These are phyloP conservation scores for Helleia helle DNA, from an alignment of 2,888 invertebrate genomes.

Conservation along the genomic window DNA sequence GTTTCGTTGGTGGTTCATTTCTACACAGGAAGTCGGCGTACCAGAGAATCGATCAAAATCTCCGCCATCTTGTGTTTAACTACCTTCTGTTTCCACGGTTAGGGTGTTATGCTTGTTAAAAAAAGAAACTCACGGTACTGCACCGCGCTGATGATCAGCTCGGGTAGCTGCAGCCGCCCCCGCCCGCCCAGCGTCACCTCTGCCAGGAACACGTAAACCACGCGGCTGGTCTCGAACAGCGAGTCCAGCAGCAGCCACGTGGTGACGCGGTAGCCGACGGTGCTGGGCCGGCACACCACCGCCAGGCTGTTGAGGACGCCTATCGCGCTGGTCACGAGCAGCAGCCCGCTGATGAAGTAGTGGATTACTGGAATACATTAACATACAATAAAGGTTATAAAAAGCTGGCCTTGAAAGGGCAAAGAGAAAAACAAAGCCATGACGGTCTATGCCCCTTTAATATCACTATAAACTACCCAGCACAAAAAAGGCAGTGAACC, in stretches of 20 bases:
- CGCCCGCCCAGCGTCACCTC: conserved; percentile 48
- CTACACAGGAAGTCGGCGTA: no score
- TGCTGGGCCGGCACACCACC: conserved; percentile 46
- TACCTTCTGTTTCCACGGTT: no score
- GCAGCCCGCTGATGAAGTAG: conserved; percentile 50
- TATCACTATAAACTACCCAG: no score
- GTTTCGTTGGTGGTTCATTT: no score
- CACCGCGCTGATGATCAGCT: conserved; percentile 47
- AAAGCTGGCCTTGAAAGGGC: no score
- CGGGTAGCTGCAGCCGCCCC: conserved; percentile 47
- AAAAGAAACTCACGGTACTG: conserved; percentile 45
- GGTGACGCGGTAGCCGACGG: conserved; percentile 45
- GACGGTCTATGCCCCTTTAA: no score
- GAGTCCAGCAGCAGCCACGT: conserved; percentile 59
- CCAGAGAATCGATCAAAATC: no score
- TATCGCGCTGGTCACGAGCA: conserved; percentile 46
- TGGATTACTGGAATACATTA: conserved; percentile 47
- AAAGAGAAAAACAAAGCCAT: no score
- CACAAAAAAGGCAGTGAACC: no score
- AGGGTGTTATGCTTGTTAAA: no score
- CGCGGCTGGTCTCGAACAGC: conserved; percentile 54
- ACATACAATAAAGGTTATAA: no score
- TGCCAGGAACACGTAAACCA: conserved; percentile 53
- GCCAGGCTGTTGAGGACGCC: conserved; percentile 55
- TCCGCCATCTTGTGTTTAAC: no score